Percentiles rank a stretch among this genome's conserved stretches.
These are phyloP conservation scores for Xenentodon cancila DNA, from an alignment of 2,797 vertebrate genomes.

Conservation along the genomic window DNA sequence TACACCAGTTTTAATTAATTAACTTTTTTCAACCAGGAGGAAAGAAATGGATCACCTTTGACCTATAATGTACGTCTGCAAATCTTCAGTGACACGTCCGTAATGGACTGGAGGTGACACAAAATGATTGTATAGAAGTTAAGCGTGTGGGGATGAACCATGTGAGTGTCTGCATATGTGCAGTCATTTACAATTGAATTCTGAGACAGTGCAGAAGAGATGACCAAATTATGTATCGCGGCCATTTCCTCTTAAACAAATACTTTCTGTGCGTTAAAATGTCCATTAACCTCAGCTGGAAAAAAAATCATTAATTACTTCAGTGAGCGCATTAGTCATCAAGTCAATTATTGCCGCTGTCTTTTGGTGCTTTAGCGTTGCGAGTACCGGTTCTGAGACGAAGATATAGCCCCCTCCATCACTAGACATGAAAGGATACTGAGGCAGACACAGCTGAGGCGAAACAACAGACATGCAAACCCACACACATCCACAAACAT, in stretches of 20 bases:
- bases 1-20: too few species aligned
- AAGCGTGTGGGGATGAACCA: conserved; percentile 9
- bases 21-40: background rate
- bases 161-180: conserved; percentile 5
- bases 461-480: conserved; percentile 40
- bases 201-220: conserved; percentile 71
- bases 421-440: conserved; percentile 25
- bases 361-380: conserved; percentile 64
- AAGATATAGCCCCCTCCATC: conserved; percentile 33
- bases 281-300: conserved; percentile 94
- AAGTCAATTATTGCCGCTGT: conserved; percentile 86
- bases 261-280: conserved; percentile 93
- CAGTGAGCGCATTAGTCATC: conserved; percentile 93
- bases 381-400: conserved; percentile 26
- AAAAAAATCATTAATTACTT: conserved; percentile 95
- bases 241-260: conserved; percentile 97
- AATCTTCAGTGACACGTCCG: conserved; percentile 48
- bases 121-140: conserved; percentile 26
- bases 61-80: conserved; percentile 19
- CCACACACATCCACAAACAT: conserved; percentile 35
- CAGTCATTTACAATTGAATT: conserved; percentile 66
- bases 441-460: conserved; percentile 15
- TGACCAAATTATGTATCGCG: conserved; percentile 94
- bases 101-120: conserved; percentile 1
- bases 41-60: background rate